Conservation (phyloP, 2,888 invertebrate genomes). For the Zeuzera pyrina region DNA sequence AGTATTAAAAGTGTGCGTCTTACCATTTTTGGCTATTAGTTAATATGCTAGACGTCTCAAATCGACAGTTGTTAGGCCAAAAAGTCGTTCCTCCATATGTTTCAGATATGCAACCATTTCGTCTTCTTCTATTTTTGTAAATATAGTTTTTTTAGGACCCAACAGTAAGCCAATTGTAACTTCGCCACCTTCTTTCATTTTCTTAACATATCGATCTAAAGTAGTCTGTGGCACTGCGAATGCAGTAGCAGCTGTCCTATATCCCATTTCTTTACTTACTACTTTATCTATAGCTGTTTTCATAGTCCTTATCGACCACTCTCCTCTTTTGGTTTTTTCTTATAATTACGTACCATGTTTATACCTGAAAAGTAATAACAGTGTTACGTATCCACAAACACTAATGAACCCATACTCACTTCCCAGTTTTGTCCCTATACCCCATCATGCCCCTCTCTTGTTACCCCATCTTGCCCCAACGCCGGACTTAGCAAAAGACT, state of each 20-base stretch:
- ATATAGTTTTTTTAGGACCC: slow-evolving; percentile 10
- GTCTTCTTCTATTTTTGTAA: slow-evolving; percentile 11
- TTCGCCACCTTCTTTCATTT: slow-evolving; percentile 13
- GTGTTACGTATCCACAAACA: no score
- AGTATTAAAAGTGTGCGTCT: slow-evolving; percentile 14
- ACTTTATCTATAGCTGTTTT: slow-evolving; percentile 11
- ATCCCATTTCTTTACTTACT: slow-evolving; percentile 8
- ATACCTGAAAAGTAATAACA: neutral
- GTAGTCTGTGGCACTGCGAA: slow-evolving; percentile 6
- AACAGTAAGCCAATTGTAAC: slow-evolving; percentile 5
- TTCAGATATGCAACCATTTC: slow-evolving; percentile 18
- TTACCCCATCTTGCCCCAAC: no score
- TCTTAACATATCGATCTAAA: slow-evolving; percentile 7
- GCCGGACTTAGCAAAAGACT: no score
- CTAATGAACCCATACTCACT: no score
- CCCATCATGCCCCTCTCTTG: no score
- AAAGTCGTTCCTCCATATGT: slow-evolving; percentile 18
- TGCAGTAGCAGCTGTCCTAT: slow-evolving; percentile 8
- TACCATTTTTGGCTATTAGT: slow-evolving; percentile 16
- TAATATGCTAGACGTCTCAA: slow-evolving; percentile 16
- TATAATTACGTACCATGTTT: neutral
- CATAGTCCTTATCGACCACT: slow-evolving; percentile 11
- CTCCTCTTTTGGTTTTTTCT: slow-evolving; percentile 3
- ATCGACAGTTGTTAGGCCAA: slow-evolving; percentile 15
- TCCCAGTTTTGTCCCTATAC: no score